Evolutionary conservation across 2,888 invertebrate genomes (phyloP), one percentile per base, ranked within the genome.

Genomic region (Leptopterna dolabrata): DNA sequence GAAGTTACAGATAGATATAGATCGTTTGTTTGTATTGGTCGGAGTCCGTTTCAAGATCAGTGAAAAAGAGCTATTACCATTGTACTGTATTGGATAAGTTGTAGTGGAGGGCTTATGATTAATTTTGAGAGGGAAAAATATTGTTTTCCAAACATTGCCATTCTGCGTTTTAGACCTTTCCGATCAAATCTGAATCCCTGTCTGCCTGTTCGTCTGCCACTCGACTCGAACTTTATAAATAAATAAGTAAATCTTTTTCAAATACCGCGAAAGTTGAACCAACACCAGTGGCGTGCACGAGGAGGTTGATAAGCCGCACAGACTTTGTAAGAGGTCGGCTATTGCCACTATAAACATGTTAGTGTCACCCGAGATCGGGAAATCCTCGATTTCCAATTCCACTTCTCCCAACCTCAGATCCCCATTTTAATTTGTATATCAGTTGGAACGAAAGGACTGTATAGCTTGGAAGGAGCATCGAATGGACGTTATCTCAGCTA

Each of bases 351-450:
- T 63, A 63, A 63, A 63, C 63, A 63, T 63, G 63, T 63, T 63
- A 63, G 19, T 9, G 7, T 19, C 27, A 9, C 27, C 11, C 63
- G 24, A 63, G 24, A 63, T 24, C 63, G 63, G 63, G 63, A 63
- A 63, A 63, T 63, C 63, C 63, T 63, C 63, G 63, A 63, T 63
- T 63, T 63, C 63, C 24, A 63, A 63, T 63, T 27, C 63, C 63
- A 63, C 19, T 63, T 63, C 63, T 27, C 63, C 63, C 63, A 24
- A 19, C 63, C 63, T 19, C 24, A 47, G 63, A 63, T 63, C 24
- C 27, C 63, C 9, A 63, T 63, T 63, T 63, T 63, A 63, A 63
- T 63, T 63, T 63, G 63, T 63, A 63, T 63, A 63, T 63, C 63
- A 63, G 63, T 63, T 63, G 63, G 63, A 63, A 4, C 24, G 63